Conservation (phyloP, 2,797 vertebrate genomes). For the Neosilurus hyrtlii region DNA sequence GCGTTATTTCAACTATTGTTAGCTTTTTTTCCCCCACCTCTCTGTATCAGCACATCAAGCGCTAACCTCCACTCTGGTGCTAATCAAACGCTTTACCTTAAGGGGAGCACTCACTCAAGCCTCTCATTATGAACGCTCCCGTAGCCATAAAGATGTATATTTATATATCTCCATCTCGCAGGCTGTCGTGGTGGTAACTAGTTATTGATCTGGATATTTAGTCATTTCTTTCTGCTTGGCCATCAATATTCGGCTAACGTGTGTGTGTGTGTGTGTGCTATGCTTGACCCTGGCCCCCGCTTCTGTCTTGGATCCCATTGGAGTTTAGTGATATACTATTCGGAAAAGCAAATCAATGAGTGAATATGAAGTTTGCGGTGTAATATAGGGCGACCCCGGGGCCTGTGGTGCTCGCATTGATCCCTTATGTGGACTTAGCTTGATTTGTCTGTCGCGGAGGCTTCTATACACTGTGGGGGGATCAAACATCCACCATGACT, state of each 20-base stretch:
- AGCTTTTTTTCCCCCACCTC: constrained; percentile 50
- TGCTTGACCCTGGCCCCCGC: constrained; percentile 92
- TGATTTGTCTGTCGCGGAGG: constrained; percentile 74
- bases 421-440: constrained; percentile 68
- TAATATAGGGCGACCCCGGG: constrained; percentile 86
- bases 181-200: constrained; percentile 93
- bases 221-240: constrained; percentile 93
- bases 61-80: constrained; percentile 91
- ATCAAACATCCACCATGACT: constrained; percentile 31
- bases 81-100: constrained; percentile 98
- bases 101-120: constrained; percentile 82
- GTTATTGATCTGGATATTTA: constrained; percentile 98
- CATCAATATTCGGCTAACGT: constrained; percentile 96
- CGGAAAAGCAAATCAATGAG: constrained; percentile 97
- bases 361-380: constrained; percentile 98
- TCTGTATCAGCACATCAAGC: constrained; percentile 77
- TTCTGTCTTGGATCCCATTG: constrained; percentile 89
- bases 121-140: constrained; percentile 89
- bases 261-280: constrained; percentile 71
- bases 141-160: constrained; percentile 87
- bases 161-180: constrained; percentile 89
- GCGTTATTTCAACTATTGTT: constrained; percentile 43
- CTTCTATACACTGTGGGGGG: constrained; percentile 52
- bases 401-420: constrained; percentile 78
- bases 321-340: constrained; percentile 97